Percentiles rank a stretch among this genome's conserved stretches.
Conservation (phyloP, 2,888 invertebrate genomes). For the Dioctria linearis region DNA sequence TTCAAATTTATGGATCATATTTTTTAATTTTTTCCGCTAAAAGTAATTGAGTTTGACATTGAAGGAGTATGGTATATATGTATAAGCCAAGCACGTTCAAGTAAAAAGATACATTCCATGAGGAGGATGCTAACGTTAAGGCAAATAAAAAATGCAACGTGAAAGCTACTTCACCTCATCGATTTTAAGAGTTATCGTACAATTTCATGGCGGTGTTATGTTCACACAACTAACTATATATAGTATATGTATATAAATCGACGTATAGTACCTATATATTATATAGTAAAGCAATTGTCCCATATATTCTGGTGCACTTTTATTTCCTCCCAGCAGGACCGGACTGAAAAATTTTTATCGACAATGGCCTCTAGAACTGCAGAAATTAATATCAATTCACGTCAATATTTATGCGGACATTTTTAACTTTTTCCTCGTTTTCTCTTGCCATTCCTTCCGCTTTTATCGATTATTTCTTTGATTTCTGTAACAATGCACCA, state of each 20-base stretch:
- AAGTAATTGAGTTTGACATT: conserved; percentile 31
- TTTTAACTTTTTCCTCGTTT: conserved; percentile 23
- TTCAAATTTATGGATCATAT: conserved; percentile 49
- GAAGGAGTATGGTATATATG: background rate
- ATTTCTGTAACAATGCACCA: conserved; percentile 50
- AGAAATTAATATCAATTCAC: conserved; percentile 28
- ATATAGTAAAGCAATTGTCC: background rate
- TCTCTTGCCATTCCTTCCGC: background rate
- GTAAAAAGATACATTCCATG: too few relatives aligned
- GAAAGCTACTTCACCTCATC: too few relatives aligned
- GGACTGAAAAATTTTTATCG: conserved; percentile 10
- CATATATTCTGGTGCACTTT: background rate
- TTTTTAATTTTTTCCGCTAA: conserved; percentile 21
- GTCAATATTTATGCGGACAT: conserved; percentile 38
- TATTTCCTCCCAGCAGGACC: background rate
- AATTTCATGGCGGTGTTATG: too few relatives aligned
- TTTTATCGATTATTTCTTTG: conserved; percentile 47
- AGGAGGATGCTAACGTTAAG: too few relatives aligned
- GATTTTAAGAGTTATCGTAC: too few relatives aligned
- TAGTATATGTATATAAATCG: too few relatives aligned
- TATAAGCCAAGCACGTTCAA: background rate
- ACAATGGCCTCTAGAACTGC: conserved; percentile 17
- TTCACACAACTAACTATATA: background rate
- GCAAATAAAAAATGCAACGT: too few relatives aligned
- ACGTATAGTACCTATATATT: too few relatives aligned